Conservation (phyloP, 2,113 vertebrate species). For the Nerophis lumbriciformis region DNA sequence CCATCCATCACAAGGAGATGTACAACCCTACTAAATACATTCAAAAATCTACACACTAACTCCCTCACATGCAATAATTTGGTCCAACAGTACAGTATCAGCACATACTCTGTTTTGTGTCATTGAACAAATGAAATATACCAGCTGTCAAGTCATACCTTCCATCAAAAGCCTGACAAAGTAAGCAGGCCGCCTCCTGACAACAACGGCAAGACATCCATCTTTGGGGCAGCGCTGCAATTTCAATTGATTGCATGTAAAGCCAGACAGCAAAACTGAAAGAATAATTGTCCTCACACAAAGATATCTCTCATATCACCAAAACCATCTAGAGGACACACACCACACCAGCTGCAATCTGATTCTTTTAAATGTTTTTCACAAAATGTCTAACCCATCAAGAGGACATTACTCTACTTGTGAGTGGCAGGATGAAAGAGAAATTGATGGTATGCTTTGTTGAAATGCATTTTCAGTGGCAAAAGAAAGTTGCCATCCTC, state of each 20-base stretch:
- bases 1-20: too few species aligned
- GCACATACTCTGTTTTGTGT: slow-evolving; percentile 34
- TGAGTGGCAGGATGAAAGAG: slow-evolving; percentile 64
- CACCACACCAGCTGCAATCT: slow-evolving; percentile 56
- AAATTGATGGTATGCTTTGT: slow-evolving; percentile 49
- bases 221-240: slow-evolving; percentile 59
- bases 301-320: slow-evolving; percentile 57
- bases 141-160: slow-evolving; percentile 47
- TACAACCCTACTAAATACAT: too few species aligned
- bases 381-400: slow-evolving; percentile 66
- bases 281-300: slow-evolving; percentile 60
- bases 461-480: slow-evolving; percentile 28
- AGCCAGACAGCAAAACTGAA: slow-evolving; percentile 63
- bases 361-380: slow-evolving; percentile 64
- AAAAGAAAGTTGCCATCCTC: slow-evolving; percentile 17
- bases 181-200: slow-evolving; percentile 51
- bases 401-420: slow-evolving; percentile 64
- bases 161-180: slow-evolving; percentile 58
- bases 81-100: slow-evolving; percentile 42
- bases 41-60: too few species aligned
- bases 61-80: slow-evolving; percentile 5
- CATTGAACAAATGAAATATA: slow-evolving; percentile 61
- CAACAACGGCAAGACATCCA: slow-evolving; percentile 65
- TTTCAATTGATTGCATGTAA: slow-evolving; percentile 63
- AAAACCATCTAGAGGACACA: slow-evolving; percentile 75